phyloP scores from a whole-genome alignment of 2,113 vertebrate genomes.

The Pampusana beccarii region DNA sequence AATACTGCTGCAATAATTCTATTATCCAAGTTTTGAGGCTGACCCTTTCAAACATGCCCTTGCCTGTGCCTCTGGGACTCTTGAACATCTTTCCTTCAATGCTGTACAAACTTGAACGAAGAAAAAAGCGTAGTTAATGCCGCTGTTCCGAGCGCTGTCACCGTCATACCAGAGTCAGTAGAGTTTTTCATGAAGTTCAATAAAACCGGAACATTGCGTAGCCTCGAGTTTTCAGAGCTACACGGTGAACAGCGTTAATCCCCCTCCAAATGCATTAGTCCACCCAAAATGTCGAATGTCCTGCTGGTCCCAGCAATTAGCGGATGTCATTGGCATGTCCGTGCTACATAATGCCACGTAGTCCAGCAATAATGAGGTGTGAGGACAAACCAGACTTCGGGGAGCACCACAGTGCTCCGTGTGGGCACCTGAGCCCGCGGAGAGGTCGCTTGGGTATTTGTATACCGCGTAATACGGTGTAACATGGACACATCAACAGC shows the following conservation, averaged over 20 bases:
- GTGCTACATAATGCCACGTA: not conserved
- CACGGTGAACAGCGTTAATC: not conserved
- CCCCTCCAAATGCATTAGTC: not conserved
- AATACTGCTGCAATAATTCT: not conserved
- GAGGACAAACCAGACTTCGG: not conserved
- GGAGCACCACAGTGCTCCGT: not conserved
- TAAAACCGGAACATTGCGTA: not conserved
- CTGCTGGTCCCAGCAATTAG: not conserved
- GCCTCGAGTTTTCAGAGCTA: not conserved
- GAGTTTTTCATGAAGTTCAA: not conserved
- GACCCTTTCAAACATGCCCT: not conserved
- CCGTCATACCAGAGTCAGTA: not conserved
- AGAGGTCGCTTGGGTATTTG: not conserved
- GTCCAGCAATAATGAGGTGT: not conserved
- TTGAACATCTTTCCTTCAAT: not conserved
- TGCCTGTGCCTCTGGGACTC: not conserved
- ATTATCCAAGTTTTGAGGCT: not conserved
- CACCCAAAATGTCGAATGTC: not conserved
- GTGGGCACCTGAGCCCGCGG: not conserved
- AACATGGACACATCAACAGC: not conserved
- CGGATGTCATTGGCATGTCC: not conserved
- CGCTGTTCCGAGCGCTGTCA: not conserved
- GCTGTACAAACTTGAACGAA: not conserved
- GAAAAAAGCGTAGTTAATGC: not conserved
- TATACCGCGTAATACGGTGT: rapidly evolving